These are phyloP conservation scores for Fissipunctia ypsillon DNA, from an alignment of 2,888 invertebrate genomes.

Conservation along the genomic window DNA sequence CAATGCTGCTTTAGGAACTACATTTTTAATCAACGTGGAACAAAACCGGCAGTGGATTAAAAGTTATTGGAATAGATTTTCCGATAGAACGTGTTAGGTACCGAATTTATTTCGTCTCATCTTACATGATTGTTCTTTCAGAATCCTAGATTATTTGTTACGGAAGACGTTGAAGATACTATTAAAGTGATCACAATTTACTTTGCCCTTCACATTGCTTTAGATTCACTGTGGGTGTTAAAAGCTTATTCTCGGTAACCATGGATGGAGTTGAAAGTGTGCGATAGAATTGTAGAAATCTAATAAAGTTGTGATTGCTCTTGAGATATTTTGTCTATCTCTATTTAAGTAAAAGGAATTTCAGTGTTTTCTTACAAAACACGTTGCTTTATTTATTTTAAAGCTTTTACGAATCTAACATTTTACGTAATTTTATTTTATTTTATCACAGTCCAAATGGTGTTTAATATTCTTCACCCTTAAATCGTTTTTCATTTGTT, in stretches of 20 bases:
- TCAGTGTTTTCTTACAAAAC: not conserved
- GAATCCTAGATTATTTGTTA: constrained; percentile 62
- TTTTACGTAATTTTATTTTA: not conserved
- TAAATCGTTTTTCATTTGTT: not conserved
- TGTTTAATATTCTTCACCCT: not conserved
- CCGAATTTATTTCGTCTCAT: constrained; percentile 62
- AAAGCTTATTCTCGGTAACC: constrained; percentile 16
- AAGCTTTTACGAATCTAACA: not conserved
- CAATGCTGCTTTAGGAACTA: constrained; percentile 56
- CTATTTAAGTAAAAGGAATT: constrained; percentile 27
- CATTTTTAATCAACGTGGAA: not conserved
- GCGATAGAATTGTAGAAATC: constrained; percentile 21
- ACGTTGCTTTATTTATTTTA: not conserved
- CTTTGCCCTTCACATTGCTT: not conserved
- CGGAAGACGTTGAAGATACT: constrained; percentile 30
- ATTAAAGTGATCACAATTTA: constrained; percentile 23
- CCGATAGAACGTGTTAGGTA: constrained; percentile 22
- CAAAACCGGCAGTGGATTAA: constrained; percentile 49
- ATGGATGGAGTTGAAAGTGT: constrained; percentile 1
- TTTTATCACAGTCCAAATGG: not conserved
- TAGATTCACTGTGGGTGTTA: not conserved
- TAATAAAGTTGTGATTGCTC: constrained; percentile 23
- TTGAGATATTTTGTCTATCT: constrained; percentile 40
- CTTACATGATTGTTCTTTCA: constrained; percentile 64
- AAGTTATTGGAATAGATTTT: constrained; percentile 2